Evolutionary conservation across 2,797 vertebrate genomes (phyloP), one percentile per base, ranked within the genome.

Genomic region (Eleutherodactylus coqui): DNA sequence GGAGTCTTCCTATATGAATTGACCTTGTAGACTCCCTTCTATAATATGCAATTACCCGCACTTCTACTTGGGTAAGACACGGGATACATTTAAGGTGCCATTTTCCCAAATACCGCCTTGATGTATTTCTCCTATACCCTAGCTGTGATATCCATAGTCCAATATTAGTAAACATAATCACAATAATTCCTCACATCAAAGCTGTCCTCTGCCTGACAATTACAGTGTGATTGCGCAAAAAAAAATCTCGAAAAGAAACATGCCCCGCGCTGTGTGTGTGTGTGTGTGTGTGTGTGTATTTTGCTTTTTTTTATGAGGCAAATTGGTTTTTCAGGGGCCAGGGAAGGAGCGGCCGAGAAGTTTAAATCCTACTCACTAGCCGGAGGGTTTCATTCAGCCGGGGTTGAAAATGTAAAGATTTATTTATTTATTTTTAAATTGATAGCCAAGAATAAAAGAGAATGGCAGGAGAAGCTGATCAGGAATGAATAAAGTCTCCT

Each of bases 401-500:
- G 92, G 92, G 93, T 90, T 92, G 91, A 92, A 91, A 91, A 89
- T 89, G 92, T 90, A 93, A 94, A 94, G 91, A 92, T 92, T 92
- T 93, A 93, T 92, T 93, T 93, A 84, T 90, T 89, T 92, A 89
- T 89, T 93, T 90, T 86, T 88, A 93, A 94, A 95, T 92, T 93
- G 93, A 93, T 94, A 94, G 92, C 91, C 76, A 92, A 93, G 93
- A 94, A 94, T 94, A 94, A 95, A 94, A 93, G 94, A 93, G 93
- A 94, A 93, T 92, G 90, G 93, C 92, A 91, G 92, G 91, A 93
- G 92, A 94, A 94, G 93, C 94, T 94, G 94, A 94, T 95, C 94
- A 94, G 93, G 93, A 95, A 94, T 92, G 92, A 94, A 95, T 94
- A 94, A 95, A 95, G 93, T 95, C 94, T 94, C 93, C 93, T 94